Percentiles rank a stretch among this genome's conserved stretches.
These are phyloP conservation scores for Enteromius fasciolatus DNA, from an alignment of 2,797 vertebrate genomes.

Conservation along the genomic window DNA sequence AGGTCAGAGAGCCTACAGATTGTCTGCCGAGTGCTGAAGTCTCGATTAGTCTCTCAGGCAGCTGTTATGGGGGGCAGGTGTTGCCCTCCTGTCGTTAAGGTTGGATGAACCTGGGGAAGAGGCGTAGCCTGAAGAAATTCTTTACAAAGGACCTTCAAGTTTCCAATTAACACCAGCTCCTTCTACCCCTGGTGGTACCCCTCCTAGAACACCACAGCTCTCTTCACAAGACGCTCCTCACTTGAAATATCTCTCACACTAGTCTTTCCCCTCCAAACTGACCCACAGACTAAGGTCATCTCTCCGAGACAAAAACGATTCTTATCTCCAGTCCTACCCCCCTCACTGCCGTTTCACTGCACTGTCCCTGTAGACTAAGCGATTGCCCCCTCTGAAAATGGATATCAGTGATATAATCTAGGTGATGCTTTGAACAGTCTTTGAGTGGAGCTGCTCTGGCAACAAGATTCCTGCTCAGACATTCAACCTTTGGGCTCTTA, in stretches of 20 bases:
- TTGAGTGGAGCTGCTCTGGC: slow-evolving; percentile 26
- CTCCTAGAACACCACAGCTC: slow-evolving; percentile 64
- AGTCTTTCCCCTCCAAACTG: slow-evolving; percentile 74
- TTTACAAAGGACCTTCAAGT: slow-evolving; percentile 64
- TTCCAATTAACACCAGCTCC: slow-evolving; percentile 67
- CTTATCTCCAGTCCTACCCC: slow-evolving; percentile 69
- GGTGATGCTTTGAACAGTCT: slow-evolving; percentile 67
- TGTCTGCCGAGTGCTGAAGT: slow-evolving; percentile 56
- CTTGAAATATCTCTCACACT: slow-evolving; percentile 72
- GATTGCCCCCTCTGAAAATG: slow-evolving; percentile 76
- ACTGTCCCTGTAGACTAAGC: slow-evolving; percentile 62
- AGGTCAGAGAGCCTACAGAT: slow-evolving; percentile 11
- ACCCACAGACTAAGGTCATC: slow-evolving; percentile 75
- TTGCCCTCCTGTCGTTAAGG: slow-evolving; percentile 58
- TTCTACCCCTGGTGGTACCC: slow-evolving; percentile 65
- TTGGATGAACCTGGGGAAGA: slow-evolving; percentile 54
- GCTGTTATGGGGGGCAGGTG: slow-evolving; percentile 67
- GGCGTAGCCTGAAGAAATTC: slow-evolving; percentile 54
- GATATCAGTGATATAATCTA: slow-evolving; percentile 80
- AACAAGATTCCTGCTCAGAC: slow-evolving; percentile 25
- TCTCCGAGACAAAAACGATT: slow-evolving; percentile 75
- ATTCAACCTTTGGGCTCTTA: slow-evolving; percentile 8
- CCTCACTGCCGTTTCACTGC: slow-evolving; percentile 43
- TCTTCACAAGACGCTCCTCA: slow-evolving; percentile 74
- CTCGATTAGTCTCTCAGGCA: slow-evolving; percentile 61